Base-by-base conservation (phyloP, 2,797 vertebrate species). In the Sciaenops ocellatus region DNA sequence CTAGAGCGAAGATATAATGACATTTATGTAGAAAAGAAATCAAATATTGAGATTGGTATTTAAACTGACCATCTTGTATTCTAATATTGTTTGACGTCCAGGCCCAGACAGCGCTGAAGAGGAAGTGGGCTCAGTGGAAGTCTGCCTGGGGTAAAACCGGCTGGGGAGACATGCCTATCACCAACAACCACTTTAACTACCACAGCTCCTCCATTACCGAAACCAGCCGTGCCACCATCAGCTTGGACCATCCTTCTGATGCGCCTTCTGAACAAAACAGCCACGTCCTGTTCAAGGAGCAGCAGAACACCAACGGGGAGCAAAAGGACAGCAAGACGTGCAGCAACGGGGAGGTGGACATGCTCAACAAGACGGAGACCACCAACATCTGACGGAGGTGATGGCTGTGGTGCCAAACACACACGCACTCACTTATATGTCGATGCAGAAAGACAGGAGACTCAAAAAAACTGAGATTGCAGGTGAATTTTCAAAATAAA, bases 191-290 rank as follows among this genome's bases (percentile, higher is more conserved):
- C 85, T 92, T 83, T 20, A 94, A 85, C 87, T 94, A 90, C 86
- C 92, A 95, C 83, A 95, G 91, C 91, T 94, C 94, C n/a, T 95
- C 95, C 56, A 82, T 95, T 38, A 90, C 88, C 0, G 95, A 96
- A 73, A 93, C 76, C 72, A 95, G 94, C 83, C 91, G 93, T 0
- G 85, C 79, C 81, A 90, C 86, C 52, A 50, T 92, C 69, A 90
- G 8, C 82, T 51, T 89, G 56, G 94, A 94, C 38, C 78, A 68
- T 0, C 63, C 69, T 1, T 24, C 55, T 0, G 20, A 52, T 0
- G 38, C 10, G 0, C 18, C 44, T 7, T 22, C 13, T 0, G 38
- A 69, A 5, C 54, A 38, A 0, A 78, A 64, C 51, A 57, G 54
- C 61, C 3, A 50, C 60, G 28, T 63, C 28, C 28, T 79, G 48